These are phyloP conservation scores for Euproctis similis DNA, from an alignment of 2,888 invertebrate genomes.

Conservation along the genomic window DNA sequence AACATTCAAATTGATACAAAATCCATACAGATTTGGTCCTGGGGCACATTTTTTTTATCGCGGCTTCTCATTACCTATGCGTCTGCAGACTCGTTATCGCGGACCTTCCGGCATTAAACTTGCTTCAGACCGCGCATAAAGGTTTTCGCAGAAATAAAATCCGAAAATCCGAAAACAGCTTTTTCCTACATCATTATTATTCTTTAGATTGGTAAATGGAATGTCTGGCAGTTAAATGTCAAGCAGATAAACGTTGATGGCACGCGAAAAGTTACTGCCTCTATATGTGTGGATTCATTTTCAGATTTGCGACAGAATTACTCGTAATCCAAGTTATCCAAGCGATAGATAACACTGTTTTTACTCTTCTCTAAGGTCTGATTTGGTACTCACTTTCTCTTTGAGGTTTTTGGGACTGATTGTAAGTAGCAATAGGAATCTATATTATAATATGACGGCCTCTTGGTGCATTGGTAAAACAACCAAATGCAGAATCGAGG, in stretches of 20 bases:
- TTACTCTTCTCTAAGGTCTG: too few species aligned
- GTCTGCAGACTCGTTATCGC: conserved; percentile 9
- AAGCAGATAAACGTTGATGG: conserved; percentile 7
- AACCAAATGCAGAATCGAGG: too few species aligned
- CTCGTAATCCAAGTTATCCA: too few species aligned
- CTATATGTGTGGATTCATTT: conserved; percentile 3
- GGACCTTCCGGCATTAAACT: conserved; percentile 13
- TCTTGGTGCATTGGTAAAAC: too few species aligned
- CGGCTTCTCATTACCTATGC: too few species aligned
- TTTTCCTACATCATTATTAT: conserved; percentile 13
- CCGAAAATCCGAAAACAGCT: conserved; percentile 8
- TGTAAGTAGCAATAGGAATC: too few species aligned
- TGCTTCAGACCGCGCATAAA: conserved; percentile 14
- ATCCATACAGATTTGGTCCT: too few species aligned
- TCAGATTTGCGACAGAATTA: conserved; percentile 3
- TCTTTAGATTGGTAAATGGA: conserved; percentile 8
- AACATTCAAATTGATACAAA: too few species aligned
- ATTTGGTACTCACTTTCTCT: too few species aligned
- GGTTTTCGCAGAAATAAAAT: conserved; percentile 16
- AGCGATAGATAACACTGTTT: too few species aligned
- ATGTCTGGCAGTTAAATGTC: conserved; percentile 7
- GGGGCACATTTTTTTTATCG: conserved; percentile 22
- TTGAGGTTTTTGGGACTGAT: too few species aligned
- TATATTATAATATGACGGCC: too few species aligned
- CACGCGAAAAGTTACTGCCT: conserved; percentile 1